A percentile compares a stretch with the other conserved stretches of the same genome.
phyloP scores from a whole-genome alignment of 64 coral and sea anemone species.

The Acropora tenuis region DNA sequence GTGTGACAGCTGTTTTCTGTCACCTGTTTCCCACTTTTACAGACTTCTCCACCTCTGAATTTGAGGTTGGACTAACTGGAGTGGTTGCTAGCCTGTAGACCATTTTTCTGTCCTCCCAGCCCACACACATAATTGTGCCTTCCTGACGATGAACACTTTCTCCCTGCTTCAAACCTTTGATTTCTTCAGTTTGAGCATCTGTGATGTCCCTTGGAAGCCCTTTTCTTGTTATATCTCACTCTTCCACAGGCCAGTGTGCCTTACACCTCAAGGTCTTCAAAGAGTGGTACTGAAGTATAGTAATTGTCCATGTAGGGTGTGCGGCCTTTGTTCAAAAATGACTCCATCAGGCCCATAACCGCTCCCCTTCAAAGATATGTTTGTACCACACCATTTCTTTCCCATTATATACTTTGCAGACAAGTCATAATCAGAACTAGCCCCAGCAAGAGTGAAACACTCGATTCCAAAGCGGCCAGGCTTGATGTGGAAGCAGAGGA shows the following conservation, averaged over 20 bases:
- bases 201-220: conserved; percentile 46
- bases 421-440: too few species aligned
- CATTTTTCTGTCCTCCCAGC: conserved; percentile 29
- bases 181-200: conserved; percentile 31
- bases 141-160: conserved; percentile 52
- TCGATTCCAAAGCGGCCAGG: too few species aligned
- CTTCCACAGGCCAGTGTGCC: conserved; percentile 32
- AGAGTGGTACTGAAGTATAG: conserved; percentile 28
- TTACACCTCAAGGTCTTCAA: conserved; percentile 7
- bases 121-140: conserved; percentile 41
- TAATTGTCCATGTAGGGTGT: not conserved
- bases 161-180: conserved; percentile 30
- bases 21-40: conserved; percentile 42
- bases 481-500: too few species aligned
- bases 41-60: conserved; percentile 26
- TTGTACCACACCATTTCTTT: conserved; percentile 23
- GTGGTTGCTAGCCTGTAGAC: conserved; percentile 27
- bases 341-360: conserved; percentile 21
- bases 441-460: too few species aligned
- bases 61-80: not conserved
- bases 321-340: conserved; percentile 20
- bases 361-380: conserved; percentile 34
- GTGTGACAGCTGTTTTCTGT: conserved; percentile 47
- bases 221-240: conserved; percentile 34
- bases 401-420: conserved; percentile 6